Evolutionary conservation across 2,797 vertebrate genomes (phyloP), one percentile per base, ranked within the genome.

Genomic region (Rhinatrema bivittatum): DNA sequence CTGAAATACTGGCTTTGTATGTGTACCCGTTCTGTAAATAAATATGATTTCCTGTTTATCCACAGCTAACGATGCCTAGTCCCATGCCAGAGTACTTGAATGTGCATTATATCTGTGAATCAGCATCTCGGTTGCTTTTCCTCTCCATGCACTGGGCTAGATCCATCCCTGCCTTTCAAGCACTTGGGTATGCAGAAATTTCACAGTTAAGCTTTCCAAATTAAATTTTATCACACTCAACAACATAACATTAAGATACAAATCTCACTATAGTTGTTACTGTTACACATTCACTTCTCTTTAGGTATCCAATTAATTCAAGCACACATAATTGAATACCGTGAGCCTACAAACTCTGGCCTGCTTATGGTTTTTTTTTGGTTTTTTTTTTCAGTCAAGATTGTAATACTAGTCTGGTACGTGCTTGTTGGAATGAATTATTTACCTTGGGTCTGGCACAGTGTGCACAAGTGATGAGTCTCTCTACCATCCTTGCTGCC

Each of bases 91-190:
- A 99, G 62, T 99, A 92, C 74, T 87, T 99, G 62, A 99, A 99
- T 25, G 93, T 99, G 19, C 96, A 99, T 70, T 99, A 98, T 76
- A 99, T 99, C 75, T 99, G 96, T 29, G 96, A 99, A 73, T 99
- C 96, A 7, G 96, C 96, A 0, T 99, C 96, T 29, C 90, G 96
- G 22, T 86, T 99, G 29, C 92, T 99, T 39, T 99, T 99, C 69
- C 93, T 99, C 25, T 99, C 96, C 50, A 99, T 98, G 96, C 96
- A 99, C 78, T 99, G 96, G 96, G 94, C 96, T 4, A 86, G 96
- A 53, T 99, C 93, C 54, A 98, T 99, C 57, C 93, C 96, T 22
- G 94, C 96, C 35, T 99, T 99, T 74, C 91, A 90, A 43, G 93
- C 93, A 56, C 91, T 99, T 13, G 96, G 96, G 96, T 99, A 70